phyloP scores from a whole-genome alignment of 2,888 invertebrate species.

The Acronicta alni region DNA sequence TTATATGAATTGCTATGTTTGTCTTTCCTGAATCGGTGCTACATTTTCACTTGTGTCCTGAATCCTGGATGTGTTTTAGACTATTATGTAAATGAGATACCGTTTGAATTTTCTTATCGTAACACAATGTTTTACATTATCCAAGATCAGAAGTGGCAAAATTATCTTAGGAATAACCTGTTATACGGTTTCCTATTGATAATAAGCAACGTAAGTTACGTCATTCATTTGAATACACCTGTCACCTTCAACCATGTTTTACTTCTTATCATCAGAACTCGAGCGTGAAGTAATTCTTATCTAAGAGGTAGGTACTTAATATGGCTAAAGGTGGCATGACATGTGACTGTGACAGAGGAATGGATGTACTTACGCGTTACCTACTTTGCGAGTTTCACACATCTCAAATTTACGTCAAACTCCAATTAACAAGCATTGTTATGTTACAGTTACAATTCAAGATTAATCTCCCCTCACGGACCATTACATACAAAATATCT shows the following conservation, averaged over 20 bases:
- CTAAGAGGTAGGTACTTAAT: slow-evolving; percentile 16
- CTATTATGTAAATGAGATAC: not conserved
- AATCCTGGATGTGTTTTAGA: too few species aligned
- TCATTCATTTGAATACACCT: slow-evolving; percentile 23
- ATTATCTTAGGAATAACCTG: not conserved
- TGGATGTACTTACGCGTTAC: slow-evolving; percentile 29
- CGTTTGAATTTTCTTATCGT: slow-evolving; percentile 7
- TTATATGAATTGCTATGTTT: too few species aligned
- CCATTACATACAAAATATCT: too few species aligned
- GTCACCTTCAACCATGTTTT: slow-evolving; percentile 13
- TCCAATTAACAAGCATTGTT: too few species aligned
- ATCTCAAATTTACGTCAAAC: too few species aligned
- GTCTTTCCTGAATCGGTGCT: too few species aligned
- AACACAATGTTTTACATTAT: slow-evolving; percentile 6
- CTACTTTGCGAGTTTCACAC: too few species aligned
- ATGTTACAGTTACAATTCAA: too few species aligned
- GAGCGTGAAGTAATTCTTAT: slow-evolving; percentile 34
- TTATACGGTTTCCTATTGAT: slow-evolving; percentile 18
- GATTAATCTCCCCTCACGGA: too few species aligned
- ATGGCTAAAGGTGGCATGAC: too few species aligned
- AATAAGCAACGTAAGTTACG: slow-evolving; percentile 2
- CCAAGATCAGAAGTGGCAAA: slow-evolving; percentile 5
- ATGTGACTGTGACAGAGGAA: not conserved
- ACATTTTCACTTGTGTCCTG: too few species aligned
- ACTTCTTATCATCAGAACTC: slow-evolving; percentile 30